Conservation (phyloP, 2,797 vertebrate genomes). For the Denticeps clupeoides region DNA sequence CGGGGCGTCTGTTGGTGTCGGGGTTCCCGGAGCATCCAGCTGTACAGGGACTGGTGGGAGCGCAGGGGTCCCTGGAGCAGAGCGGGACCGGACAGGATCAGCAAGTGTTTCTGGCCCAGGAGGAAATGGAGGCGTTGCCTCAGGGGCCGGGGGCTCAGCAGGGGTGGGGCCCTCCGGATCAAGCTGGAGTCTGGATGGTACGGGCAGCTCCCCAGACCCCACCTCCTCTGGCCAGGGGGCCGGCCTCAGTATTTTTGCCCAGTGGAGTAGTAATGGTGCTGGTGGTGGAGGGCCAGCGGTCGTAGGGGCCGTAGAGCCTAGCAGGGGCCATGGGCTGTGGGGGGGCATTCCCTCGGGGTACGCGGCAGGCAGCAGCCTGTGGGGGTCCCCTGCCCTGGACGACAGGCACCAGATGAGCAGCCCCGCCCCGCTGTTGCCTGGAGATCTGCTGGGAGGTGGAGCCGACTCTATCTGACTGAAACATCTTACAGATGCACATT, state of each 20-base stretch:
- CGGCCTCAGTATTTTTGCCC: constrained; percentile 80
- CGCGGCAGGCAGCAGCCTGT: constrained; percentile 79
- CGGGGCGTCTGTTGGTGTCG: background rate
- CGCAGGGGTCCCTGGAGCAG: constrained; percentile 21
- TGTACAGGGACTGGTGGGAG: constrained; percentile 19
- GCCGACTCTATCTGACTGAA: constrained; percentile 78
- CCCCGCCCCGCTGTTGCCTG: constrained; percentile 92
- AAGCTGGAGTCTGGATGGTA: constrained; percentile 84
- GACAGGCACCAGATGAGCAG: constrained; percentile 96
- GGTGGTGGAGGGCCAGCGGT: constrained; percentile 38
- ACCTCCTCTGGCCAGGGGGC: constrained; percentile 63
- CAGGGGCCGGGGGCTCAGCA: constrained; percentile 12
- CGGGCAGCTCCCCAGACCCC: constrained; percentile 57
- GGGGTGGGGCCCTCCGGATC: constrained; percentile 38
- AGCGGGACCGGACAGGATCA: constrained; percentile 38
- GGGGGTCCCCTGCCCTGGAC: constrained; percentile 84
- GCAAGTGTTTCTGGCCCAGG: constrained; percentile 26
- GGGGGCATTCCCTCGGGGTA: constrained; percentile 75
- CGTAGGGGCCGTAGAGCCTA: constrained; percentile 62
- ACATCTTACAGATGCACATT: constrained; percentile 11
- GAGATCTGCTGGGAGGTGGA: constrained; percentile 93
- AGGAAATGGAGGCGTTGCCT: constrained; percentile 10
- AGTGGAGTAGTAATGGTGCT: constrained; percentile 81
- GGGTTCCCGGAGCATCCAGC: constrained; percentile 31
- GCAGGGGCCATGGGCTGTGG: constrained; percentile 79